Evolutionary conservation across 2,113 vertebrate species (phyloP).

Genomic region (Microcebus tavaratra): DNA sequence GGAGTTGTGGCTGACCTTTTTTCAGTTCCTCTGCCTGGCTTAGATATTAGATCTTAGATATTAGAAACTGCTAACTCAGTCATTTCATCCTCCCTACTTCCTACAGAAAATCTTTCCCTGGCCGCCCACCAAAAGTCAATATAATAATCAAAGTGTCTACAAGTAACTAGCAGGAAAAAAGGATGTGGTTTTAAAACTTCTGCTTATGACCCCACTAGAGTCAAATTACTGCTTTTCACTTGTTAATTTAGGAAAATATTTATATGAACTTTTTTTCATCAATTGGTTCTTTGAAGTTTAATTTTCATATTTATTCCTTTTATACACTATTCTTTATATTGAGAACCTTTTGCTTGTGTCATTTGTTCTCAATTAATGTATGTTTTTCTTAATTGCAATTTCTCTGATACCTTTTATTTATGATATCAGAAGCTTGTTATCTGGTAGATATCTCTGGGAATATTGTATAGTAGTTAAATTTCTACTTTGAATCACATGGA

Average conservation of each 20-base stretch:
- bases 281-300: slow-evolving; percentile 45
- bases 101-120: neutral
- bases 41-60: neutral
- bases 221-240: neutral
- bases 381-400: neutral
- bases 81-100: neutral
- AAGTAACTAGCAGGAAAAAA: neutral
- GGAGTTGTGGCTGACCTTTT: neutral
- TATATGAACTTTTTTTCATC: neutral
- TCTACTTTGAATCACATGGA: neutral
- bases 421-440: neutral
- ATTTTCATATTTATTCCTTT: neutral
- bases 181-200: neutral
- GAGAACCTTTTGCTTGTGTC: slow-evolving; percentile 18
- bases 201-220: neutral
- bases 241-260: neutral
- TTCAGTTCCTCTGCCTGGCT: neutral
- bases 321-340: neutral
- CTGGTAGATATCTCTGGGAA: neutral
- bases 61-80: neutral
- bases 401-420: neutral
- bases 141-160: neutral
- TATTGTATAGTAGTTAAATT: slow-evolving; percentile 11
- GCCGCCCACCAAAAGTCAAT: neutral
- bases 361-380: slow-evolving; percentile 30